phyloP scores from a whole-genome alignment of 2,888 invertebrate genomes.

The Acanthosoma haemorrhoidale region DNA sequence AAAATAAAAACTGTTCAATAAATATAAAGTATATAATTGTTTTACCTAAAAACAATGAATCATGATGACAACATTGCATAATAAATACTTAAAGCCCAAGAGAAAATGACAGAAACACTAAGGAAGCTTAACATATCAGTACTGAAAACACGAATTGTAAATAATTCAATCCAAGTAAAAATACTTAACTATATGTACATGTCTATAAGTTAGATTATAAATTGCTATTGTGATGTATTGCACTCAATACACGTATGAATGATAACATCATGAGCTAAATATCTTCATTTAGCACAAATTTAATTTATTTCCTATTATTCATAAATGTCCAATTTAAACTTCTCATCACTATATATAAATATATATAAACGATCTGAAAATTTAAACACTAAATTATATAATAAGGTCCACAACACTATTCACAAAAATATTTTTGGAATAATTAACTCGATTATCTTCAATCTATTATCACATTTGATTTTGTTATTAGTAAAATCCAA shows the following conservation, averaged over 20 bases:
- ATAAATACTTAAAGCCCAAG: not conserved
- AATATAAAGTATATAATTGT: too few relatives aligned
- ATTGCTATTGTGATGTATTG: not conserved
- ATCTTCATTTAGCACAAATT: not conserved
- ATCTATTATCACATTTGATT: slow-evolving; percentile 26
- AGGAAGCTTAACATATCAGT: slow-evolving; percentile 12
- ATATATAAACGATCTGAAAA: slow-evolving; percentile 1
- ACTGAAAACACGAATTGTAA: not conserved
- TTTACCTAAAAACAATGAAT: too few relatives aligned
- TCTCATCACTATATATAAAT: not conserved
- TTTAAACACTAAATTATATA: slow-evolving; percentile 1
- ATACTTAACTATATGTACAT: not conserved
- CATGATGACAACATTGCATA: not conserved
- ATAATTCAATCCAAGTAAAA: not conserved
- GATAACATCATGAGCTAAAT: not conserved
- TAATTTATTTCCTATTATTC: not conserved
- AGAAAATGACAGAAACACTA: not conserved
- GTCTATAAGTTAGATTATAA: not conserved
- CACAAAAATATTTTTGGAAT: slow-evolving; percentile 4
- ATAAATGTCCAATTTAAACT: not conserved
- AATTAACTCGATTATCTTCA: not conserved
- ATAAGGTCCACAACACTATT: not conserved
- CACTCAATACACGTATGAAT: not conserved
- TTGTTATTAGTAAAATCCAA: too few relatives aligned
- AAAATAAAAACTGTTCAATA: too few relatives aligned